Percentiles rank a stretch among this genome's conserved stretches.
Evolutionary conservation across 2,113 vertebrate genomes (phyloP).

Genomic region (Rana temporaria): DNA sequence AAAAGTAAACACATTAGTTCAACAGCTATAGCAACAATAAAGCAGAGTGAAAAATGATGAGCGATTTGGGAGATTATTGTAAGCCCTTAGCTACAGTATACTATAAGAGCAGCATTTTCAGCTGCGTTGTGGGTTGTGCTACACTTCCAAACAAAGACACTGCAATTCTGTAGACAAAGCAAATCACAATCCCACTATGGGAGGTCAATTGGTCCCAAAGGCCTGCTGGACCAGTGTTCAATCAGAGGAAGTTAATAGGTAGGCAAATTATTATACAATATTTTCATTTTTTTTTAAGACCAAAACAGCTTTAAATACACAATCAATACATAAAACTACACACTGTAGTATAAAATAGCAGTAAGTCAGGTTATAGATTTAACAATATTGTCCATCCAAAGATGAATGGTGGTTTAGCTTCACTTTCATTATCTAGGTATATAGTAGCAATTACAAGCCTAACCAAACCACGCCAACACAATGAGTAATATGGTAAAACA

Average conservation of each 20-base stretch:
- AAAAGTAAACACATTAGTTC: neutral
- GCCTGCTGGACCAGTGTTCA: neutral
- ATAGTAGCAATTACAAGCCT: no score
- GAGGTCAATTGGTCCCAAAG: slow-evolving; percentile 1
- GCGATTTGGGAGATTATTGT: neutral
- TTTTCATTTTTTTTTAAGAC: no score
- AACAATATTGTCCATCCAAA: no score
- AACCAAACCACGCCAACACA: no score
- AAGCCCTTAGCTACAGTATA: neutral
- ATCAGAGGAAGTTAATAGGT: neutral
- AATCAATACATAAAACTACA: no score
- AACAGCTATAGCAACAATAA: neutral
- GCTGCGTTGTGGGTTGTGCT: neutral
- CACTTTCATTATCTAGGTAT: no score
- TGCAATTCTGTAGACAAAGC: slow-evolving; percentile 3
- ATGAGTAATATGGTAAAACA: no score
- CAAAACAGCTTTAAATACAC: no score
- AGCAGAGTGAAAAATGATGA: neutral
- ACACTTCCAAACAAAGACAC: neutral
- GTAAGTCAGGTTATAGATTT: no score
- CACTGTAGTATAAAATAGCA: no score
- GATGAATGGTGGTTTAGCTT: no score
- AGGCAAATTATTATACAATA: no score
- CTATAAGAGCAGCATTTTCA: neutral
- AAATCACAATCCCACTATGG: neutral